These are phyloP conservation scores for Blastomussa wellsi DNA, from an alignment of 92 coral and sea anemone species.

Conservation along the genomic window DNA sequence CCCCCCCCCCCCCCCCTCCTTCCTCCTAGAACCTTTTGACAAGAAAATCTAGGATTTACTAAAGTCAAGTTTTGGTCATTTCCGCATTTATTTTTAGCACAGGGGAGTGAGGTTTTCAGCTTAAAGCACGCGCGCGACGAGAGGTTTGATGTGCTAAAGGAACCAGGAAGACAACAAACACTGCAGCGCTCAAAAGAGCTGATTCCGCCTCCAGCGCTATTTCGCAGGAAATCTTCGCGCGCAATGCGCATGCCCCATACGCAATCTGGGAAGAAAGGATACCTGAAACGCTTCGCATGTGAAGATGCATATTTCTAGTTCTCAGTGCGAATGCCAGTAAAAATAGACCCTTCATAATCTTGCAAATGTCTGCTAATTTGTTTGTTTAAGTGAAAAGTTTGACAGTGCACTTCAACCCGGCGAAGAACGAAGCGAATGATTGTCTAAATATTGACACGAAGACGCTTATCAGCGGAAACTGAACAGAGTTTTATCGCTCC, in stretches of 20 bases:
- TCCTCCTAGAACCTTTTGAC: no score
- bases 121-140: neutral
- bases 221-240: neutral
- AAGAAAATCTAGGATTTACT: neutral
- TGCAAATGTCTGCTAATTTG: neutral
- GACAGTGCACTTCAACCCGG: neutral
- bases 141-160: neutral
- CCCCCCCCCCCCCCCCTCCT: no score
- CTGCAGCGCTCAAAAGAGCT: neutral
- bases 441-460: constrained; percentile 12
- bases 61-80: neutral
- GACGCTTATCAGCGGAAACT: constrained; percentile 41
- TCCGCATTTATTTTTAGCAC: neutral
- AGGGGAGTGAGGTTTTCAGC: neutral
- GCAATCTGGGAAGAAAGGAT: neutral
- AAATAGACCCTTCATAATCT: neutral
- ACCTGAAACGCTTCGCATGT: neutral
- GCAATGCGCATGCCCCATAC: neutral
- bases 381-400: neutral
- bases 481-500: neutral
- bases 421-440: neutral
- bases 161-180: neutral
- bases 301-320: neutral
- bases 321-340: neutral
- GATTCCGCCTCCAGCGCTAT: neutral